Percentiles rank a stretch among this genome's conserved stretches.
phyloP scores from a whole-genome alignment of 30 jellyfish, hydroid and myxozoan species.

The Phacellophora camtschatica region DNA sequence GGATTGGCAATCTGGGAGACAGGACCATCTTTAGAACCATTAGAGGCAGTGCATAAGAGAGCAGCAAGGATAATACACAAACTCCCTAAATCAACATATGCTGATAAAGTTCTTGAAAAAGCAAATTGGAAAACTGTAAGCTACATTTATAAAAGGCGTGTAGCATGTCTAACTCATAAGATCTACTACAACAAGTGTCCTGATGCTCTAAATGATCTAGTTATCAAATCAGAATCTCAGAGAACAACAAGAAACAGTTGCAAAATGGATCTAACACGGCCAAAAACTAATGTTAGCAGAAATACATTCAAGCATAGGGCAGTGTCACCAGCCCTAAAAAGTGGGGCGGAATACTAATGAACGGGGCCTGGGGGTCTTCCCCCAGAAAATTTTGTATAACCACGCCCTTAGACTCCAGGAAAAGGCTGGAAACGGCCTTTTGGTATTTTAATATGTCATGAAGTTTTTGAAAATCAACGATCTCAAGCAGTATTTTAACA shows the following conservation, averaged over 20 bases:
- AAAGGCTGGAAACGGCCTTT: too few species aligned
- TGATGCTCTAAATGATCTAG: background rate
- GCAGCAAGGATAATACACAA: conserved; percentile 9
- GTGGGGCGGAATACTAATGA: too few species aligned
- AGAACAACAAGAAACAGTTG: background rate
- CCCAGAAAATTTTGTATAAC: too few species aligned
- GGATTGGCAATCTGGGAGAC: conserved; percentile 21
- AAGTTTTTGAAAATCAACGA: too few species aligned
- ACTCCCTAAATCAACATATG: background rate
- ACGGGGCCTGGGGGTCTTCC: too few species aligned
- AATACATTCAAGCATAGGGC: background rate
- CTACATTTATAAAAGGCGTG: conserved; percentile 12
- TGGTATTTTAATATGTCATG: too few species aligned
- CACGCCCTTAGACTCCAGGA: too few species aligned
- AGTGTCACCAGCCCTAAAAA: too few species aligned
- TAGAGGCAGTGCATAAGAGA: conserved; percentile 28
- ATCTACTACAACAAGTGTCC: conserved; percentile 4
- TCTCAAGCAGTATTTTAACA: too few species aligned
- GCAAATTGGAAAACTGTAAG: conserved; percentile 4
- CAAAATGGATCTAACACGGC: background rate
- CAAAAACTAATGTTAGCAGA: background rate
- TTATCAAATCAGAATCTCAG: background rate
- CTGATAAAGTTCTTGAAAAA: background rate
- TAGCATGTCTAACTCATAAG: conserved; percentile 2
- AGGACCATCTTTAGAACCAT: background rate